Evolutionary conservation across 1,140 invertebrate species (phyloP).

Genomic region (Notospermus geniculatus): DNA sequence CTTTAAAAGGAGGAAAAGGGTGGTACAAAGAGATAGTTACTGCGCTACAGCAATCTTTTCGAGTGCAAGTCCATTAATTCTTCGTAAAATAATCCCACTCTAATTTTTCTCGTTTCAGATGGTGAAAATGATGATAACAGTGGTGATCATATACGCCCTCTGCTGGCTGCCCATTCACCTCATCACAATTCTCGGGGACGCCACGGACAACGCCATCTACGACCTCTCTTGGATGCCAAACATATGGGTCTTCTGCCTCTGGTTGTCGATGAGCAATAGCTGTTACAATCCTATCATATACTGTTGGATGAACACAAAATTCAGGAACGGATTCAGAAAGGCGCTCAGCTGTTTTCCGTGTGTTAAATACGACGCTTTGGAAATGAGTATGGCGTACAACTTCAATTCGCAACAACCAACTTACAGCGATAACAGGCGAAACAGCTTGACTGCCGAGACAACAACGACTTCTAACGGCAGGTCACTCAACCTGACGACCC

Average conservation of each 20-base stretch:
- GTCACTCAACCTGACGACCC: too few relatives aligned
- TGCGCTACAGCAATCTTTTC: too few relatives aligned
- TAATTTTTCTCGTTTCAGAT: slow-evolving; percentile 68
- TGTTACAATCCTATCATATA: slow-evolving; percentile 94
- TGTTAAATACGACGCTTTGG: too few relatives aligned
- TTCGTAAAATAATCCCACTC: background rate
- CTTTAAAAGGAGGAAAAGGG: too few relatives aligned
- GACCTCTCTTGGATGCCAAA: slow-evolving; percentile 57
- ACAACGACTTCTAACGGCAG: too few relatives aligned
- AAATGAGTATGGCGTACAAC: too few relatives aligned
- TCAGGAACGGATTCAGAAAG: slow-evolving; percentile 61
- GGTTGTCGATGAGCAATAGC: slow-evolving; percentile 86
- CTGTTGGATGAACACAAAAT: slow-evolving; percentile 85
- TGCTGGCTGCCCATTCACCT: slow-evolving; percentile 86
- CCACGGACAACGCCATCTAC: slow-evolving; percentile 41
- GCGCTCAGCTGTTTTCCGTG: background rate
- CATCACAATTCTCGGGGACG: slow-evolving; percentile 55
- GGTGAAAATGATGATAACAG: slow-evolving; percentile 89
- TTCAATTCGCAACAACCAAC: too few relatives aligned
- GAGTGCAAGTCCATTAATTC: too few relatives aligned
- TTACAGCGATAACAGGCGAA: too few relatives aligned
- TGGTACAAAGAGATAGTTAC: too few relatives aligned
- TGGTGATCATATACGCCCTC: slow-evolving; percentile 81
- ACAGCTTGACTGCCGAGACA: too few relatives aligned
- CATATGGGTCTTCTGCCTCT: slow-evolving; percentile 61